Base-by-base conservation (phyloP, 2,113 vertebrate species). In the Lethenteron reissneri region DNA sequence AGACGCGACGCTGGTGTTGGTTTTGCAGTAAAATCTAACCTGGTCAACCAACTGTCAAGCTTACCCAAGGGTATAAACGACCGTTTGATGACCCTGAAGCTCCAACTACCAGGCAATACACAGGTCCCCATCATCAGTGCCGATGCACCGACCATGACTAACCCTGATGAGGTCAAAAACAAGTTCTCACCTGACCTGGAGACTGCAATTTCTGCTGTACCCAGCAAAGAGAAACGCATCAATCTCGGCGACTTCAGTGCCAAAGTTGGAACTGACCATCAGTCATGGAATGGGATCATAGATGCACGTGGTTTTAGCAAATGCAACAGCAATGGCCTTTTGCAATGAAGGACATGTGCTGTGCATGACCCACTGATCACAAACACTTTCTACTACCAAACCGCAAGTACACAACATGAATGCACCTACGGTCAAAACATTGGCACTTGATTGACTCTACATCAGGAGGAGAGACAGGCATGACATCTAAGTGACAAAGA, bases 131-230 rank as follows among this genome's bases (percentile, higher is more conserved):
- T 64, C 60, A 64, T 19, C 60, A 64, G 60, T 64, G 60, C 60
- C 60, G 14, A 64, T 64, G 60, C 60, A 14, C 60, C 60, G 8
- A 64, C 60, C 60, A 8, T 64, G 60, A 64, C 60, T 17, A 64
- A 64, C 60, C 60, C 60, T 17, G 60, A 64, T 64, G 60, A 64
- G 17, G 60, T 64, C 60, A 64, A 64, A 19, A 19, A 64, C 17
- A 64, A 64, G 17, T 64, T 64, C 14, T 64, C 14, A 15, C 4
- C 14, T 6, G 60, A 64, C 6, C 60, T 64, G 14, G 14, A 19
- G 14, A 15, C 60, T 64, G 41, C 17, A 64, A 64, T 64, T 64
- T 5, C 60, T 64, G 60, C 60, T 64, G 60, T 64, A 64, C 60
- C 60, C 14, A 19, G 14, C 60, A 41, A 41, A 64, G 60, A 64